Evolutionary conservation across 2,888 invertebrate genomes (phyloP).

Genomic region (Agrotis exclamationis): DNA sequence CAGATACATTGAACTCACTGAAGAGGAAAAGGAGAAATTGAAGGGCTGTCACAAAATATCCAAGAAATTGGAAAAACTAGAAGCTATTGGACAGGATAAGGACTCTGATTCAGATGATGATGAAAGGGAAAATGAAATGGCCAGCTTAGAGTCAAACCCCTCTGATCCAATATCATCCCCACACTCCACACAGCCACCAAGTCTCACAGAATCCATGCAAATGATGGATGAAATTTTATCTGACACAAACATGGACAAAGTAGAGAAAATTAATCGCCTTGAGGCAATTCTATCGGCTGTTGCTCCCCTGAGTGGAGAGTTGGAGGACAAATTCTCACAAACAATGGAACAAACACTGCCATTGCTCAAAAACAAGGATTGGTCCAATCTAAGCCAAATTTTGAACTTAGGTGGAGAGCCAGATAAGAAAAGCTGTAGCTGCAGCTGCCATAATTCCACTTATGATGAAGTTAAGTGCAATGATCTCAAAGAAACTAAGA

Average conservation of each 20-base stretch:
- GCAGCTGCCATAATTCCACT: slow-evolving; percentile 90
- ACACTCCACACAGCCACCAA: slow-evolving; percentile 94
- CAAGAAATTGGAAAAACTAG: slow-evolving; percentile 97
- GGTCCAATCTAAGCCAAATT: slow-evolving; percentile 89
- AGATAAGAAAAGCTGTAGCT: slow-evolving; percentile 88
- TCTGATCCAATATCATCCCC: slow-evolving; percentile 95
- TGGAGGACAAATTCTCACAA: slow-evolving; percentile 89
- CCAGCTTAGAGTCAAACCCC: slow-evolving; percentile 95
- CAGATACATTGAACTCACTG: slow-evolving; percentile 97
- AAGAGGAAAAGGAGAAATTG: slow-evolving; percentile 97
- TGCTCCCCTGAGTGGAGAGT: slow-evolving; percentile 93
- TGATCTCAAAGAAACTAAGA: slow-evolving; percentile 87
- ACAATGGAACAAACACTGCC: slow-evolving; percentile 90
- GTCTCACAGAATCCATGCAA: slow-evolving; percentile 97
- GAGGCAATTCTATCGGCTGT: slow-evolving; percentile 96
- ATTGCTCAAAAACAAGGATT: slow-evolving; percentile 89
- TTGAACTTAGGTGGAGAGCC: slow-evolving; percentile 86
- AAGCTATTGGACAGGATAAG: slow-evolving; percentile 94
- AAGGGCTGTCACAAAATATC: slow-evolving; percentile 98
- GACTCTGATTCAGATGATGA: slow-evolving; percentile 95
- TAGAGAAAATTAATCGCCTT: slow-evolving; percentile 96
- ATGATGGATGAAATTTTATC: slow-evolving; percentile 96
- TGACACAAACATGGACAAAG: slow-evolving; percentile 95
- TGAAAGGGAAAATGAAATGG: slow-evolving; percentile 94
- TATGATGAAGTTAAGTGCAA: slow-evolving; percentile 84